Evolutionary conservation across 1,140 invertebrate genomes (phyloP).

Genomic region (Zaprionus vittiger): DNA sequence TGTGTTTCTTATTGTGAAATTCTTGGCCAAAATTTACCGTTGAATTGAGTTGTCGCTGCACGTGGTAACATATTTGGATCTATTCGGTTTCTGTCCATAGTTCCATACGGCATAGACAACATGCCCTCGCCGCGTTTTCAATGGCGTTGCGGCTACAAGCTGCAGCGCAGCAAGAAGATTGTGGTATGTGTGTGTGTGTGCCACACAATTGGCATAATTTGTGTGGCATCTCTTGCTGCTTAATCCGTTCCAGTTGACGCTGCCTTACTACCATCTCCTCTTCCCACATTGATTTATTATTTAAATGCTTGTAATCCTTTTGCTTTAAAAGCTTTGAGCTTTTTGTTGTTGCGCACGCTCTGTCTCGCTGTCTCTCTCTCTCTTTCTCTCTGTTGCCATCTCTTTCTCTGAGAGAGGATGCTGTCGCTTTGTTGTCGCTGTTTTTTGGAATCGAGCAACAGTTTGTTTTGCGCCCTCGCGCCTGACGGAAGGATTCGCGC

Average conservation of each 20-base stretch:
- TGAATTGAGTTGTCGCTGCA: constrained; percentile 26
- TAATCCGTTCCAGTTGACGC: constrained; percentile 6
- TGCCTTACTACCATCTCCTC: background rate
- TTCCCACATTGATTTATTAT: constrained; percentile 71
- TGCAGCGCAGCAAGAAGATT: constrained; percentile 61
- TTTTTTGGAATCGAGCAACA: constrained; percentile 59
- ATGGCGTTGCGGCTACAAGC: constrained; percentile 60
- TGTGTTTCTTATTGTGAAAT: constrained; percentile 60
- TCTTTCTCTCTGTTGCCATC: constrained; percentile 3
- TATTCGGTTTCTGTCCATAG: background rate
- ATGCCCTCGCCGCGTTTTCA: constrained; percentile 71
- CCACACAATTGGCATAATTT: constrained; percentile 50
- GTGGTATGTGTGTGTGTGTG: constrained; percentile 44
- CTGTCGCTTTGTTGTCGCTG: constrained; percentile 35
- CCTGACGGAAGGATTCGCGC: constrained; percentile 58
- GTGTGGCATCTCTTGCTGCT: constrained; percentile 4
- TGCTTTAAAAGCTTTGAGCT: constrained; percentile 59
- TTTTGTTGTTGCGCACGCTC: constrained; percentile 36
- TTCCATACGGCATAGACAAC: constrained; percentile 6
- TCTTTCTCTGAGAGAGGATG: constrained; percentile 12
- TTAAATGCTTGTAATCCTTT: constrained; percentile 70
- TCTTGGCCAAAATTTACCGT: constrained; percentile 30
- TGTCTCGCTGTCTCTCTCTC: constrained; percentile 9
- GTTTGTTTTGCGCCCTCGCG: constrained; percentile 73
- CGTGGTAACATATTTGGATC: constrained; percentile 20